A percentile compares a stretch with the other conserved stretches of the same genome.
Evolutionary conservation across 2,797 vertebrate species (phyloP).

Genomic region (Eospalax fontanierii): DNA sequence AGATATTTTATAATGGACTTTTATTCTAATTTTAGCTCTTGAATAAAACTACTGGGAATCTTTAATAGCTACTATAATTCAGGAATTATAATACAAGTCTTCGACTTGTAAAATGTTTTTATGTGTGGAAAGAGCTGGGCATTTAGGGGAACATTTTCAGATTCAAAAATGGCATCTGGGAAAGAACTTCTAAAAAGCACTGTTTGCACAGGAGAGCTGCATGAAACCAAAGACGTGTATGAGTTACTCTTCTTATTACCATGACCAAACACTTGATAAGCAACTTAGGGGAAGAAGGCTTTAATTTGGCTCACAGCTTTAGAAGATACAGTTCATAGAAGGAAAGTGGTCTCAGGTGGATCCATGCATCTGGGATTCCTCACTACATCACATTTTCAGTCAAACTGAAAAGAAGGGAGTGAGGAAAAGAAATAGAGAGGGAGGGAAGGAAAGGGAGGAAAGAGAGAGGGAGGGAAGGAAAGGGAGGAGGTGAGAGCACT

Average conservation of each 20-base stretch:
- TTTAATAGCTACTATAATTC: neutral
- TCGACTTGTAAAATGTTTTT: neutral
- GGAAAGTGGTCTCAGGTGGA: neutral
- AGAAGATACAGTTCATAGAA: neutral
- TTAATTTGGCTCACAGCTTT: neutral
- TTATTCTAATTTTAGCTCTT: conserved; percentile 19
- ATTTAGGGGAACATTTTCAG: neutral
- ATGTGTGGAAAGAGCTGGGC: neutral
- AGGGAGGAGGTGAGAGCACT: neutral
- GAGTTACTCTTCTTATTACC: neutral
- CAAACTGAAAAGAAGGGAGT: neutral
- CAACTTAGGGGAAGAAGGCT: neutral
- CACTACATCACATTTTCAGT: neutral
- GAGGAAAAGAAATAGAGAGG: neutral
- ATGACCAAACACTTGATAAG: neutral
- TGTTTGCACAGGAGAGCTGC: neutral
- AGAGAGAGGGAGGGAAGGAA: neutral
- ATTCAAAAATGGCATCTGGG: neutral
- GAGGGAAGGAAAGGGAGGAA: neutral
- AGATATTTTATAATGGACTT: conserved; percentile 3
- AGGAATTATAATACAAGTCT: too few relatives aligned
- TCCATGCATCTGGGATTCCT: neutral
- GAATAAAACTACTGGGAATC: neutral
- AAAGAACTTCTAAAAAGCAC: neutral
- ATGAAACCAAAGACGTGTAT: neutral